These are phyloP conservation scores for Porites rus DNA, from an alignment of 92 coral and sea anemone genomes.

Conservation along the genomic window DNA sequence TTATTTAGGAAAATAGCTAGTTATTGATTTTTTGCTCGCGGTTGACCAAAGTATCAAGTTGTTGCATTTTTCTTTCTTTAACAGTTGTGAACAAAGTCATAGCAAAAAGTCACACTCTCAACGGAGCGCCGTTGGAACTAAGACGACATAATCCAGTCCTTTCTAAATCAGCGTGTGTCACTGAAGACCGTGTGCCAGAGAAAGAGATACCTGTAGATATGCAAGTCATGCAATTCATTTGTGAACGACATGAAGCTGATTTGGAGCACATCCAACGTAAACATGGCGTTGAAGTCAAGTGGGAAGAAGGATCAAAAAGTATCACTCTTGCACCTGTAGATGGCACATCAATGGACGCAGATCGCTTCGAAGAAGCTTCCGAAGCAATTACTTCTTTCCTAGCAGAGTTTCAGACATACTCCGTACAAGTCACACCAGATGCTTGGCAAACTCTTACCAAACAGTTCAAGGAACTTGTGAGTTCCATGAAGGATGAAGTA, in stretches of 20 bases:
- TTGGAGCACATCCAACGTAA: neutral
- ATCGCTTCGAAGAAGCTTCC: slow-evolving; percentile 26
- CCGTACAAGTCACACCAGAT: slow-evolving; percentile 14
- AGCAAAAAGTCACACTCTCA: slow-evolving; percentile 1
- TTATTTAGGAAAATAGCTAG: too few relatives aligned
- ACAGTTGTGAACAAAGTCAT: slow-evolving; percentile 22
- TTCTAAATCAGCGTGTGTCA: neutral
- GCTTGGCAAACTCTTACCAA: slow-evolving; percentile 25
- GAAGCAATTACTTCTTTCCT: slow-evolving; percentile 1
- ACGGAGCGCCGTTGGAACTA: slow-evolving; percentile 5
- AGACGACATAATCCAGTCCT: neutral
- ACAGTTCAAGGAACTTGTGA: slow-evolving; percentile 10
- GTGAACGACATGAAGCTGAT: neutral
- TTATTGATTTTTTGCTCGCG: too few relatives aligned
- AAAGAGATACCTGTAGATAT: neutral
- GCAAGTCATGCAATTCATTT: neutral
- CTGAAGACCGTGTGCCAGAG: neutral
- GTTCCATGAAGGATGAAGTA: neutral
- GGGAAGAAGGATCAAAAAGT: slow-evolving; percentile 22
- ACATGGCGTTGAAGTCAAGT: neutral
- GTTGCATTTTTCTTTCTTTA: neutral
- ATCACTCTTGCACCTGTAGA: slow-evolving; percentile 8
- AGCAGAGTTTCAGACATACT: neutral
- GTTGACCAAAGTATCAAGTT: neutral
- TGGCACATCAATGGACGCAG: slow-evolving; percentile 15